Conservation (phyloP, 2,797 vertebrate species). For the Cryptoblepharus egeriae region DNA sequence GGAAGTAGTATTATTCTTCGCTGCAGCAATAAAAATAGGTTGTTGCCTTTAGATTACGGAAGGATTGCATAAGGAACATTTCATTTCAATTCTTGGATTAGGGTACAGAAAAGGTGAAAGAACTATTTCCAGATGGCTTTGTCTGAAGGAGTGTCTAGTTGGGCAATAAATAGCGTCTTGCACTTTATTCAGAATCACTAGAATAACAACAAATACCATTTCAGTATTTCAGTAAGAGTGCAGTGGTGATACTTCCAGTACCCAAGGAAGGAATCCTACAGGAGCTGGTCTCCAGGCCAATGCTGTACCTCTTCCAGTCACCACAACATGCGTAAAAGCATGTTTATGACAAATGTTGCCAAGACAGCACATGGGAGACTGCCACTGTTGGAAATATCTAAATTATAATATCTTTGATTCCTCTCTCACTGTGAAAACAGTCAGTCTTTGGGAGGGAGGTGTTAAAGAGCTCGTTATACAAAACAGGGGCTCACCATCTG, state of each 20-base stretch:
- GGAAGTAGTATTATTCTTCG: neutral
- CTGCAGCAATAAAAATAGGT: neutral
- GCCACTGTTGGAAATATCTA: no score
- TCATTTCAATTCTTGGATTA: neutral
- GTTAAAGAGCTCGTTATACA: neutral
- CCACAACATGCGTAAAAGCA: no score
- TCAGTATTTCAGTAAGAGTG: no score
- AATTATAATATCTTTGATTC: neutral
- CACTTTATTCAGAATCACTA: neutral
- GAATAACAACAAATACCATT: neutral
- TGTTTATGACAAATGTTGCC: no score
- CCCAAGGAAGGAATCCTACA: no score
- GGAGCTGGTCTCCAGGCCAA: no score
- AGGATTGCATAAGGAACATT: neutral
- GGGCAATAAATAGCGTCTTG: fast-evolving
- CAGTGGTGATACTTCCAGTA: no score
- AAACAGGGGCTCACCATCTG: neutral
- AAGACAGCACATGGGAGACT: no score
- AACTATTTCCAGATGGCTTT: neutral
- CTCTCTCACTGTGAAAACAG: neutral
- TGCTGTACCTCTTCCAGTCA: no score
- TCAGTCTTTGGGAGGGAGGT: neutral
- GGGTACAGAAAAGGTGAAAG: fast-evolving
- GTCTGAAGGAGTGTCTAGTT: neutral
- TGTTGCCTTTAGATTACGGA: neutral